Conservation (phyloP, 2,797 vertebrate species). For the Arctocebus calabarensis region DNA sequence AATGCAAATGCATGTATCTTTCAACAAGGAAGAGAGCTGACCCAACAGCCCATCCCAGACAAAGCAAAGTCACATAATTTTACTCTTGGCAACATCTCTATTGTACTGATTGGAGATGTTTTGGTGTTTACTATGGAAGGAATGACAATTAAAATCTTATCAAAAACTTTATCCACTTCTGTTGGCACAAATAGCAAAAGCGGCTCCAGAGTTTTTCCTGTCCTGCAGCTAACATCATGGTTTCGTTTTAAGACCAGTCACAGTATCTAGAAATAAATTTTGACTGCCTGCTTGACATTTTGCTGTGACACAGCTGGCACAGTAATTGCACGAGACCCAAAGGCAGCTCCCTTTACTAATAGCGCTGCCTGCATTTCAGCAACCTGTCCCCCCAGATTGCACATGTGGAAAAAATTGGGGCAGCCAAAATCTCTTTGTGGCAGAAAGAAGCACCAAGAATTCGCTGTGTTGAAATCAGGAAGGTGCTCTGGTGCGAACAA, state of each 20-base stretch:
- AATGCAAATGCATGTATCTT: constrained; percentile 1
- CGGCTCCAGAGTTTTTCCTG: neutral
- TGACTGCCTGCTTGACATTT: neutral
- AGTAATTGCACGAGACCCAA: neutral
- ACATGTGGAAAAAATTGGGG: neutral
- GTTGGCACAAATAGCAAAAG: neutral
- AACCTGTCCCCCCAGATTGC: neutral
- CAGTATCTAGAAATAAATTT: neutral
- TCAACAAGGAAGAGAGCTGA: constrained; percentile 10
- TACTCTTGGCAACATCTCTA: neutral
- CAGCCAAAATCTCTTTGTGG: neutral
- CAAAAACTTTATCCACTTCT: neutral
- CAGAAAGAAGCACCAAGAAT: neutral
- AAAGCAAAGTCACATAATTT: neutral
- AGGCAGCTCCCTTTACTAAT: neutral
- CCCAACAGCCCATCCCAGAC: neutral
- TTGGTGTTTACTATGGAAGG: constrained; percentile 6
- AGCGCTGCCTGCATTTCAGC: neutral
- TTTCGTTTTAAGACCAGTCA: constrained; percentile 29
- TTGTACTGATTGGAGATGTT: neutral
- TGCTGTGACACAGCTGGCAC: neutral
- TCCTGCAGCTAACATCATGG: neutral
- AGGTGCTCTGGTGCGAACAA: neutral
- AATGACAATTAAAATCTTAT: constrained; percentile 22
- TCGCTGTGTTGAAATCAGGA: constrained; percentile 46